Conservation (phyloP, 2,113 vertebrate species). For the Lophotis ruficrista region DNA sequence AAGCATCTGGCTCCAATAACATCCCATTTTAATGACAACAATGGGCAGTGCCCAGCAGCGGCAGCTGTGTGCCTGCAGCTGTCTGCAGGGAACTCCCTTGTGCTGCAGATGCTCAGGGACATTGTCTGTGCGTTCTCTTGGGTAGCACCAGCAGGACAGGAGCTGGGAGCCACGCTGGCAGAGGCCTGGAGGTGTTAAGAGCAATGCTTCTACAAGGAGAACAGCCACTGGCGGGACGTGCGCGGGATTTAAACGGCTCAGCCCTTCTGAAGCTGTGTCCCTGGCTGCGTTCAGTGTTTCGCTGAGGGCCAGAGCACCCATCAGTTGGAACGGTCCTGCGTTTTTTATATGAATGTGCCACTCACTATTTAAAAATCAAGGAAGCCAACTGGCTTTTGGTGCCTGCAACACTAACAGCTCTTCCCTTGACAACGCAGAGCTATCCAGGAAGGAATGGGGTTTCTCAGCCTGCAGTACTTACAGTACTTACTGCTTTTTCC, state of each 20-base stretch:
- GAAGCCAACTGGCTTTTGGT: not conserved
- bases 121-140: not conserved
- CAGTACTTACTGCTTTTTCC: not conserved
- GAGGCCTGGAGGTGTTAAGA: not conserved
- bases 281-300: not conserved
- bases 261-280: not conserved
- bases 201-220: not conserved
- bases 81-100: not conserved
- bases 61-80: no score
- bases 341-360: not conserved
- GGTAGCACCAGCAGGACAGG: not conserved
- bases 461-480: not conserved
- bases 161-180: not conserved
- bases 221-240: not conserved
- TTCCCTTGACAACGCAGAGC: not conserved
- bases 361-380: not conserved
- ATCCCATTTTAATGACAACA: not conserved
- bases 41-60: not conserved
- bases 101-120: not conserved
- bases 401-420: not conserved
- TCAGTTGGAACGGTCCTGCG: rapidly evolving
- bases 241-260: not conserved
- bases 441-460: not conserved
- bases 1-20: not conserved
- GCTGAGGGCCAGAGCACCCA: not conserved